These are phyloP conservation scores for Formicarius rufipectus DNA, from an alignment of 2,113 vertebrate species.

Conservation along the genomic window DNA sequence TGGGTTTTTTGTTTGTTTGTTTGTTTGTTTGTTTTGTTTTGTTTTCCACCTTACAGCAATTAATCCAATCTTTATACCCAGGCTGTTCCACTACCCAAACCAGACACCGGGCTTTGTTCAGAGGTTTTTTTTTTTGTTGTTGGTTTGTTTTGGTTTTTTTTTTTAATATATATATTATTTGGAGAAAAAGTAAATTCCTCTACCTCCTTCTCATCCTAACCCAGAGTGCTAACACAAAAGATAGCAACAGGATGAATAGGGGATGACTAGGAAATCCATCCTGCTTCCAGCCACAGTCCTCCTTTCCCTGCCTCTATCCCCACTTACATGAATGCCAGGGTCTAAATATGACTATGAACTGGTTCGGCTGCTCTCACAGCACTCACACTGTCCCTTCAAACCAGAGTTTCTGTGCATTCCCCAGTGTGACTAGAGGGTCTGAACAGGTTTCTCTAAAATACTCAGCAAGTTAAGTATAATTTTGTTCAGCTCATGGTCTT, in stretches of 20 bases:
- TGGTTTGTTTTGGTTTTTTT: no score
- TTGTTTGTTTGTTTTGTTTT: no score
- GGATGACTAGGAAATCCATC: background rate
- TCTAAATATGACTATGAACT: background rate
- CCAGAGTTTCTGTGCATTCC: background rate
- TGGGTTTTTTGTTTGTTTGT: no score
- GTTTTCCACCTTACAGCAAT: background rate
- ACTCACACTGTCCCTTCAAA: background rate
- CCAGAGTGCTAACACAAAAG: background rate
- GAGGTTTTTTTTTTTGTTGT: rapidly evolving
- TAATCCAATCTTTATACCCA: background rate
- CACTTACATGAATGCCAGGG: background rate
- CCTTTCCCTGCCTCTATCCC: background rate
- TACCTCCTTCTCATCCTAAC: background rate
- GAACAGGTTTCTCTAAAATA: background rate
- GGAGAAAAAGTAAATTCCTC: background rate
- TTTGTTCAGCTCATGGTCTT: background rate
- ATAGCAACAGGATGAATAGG: background rate
- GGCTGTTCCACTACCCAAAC: background rate
- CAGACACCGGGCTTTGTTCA: background rate
- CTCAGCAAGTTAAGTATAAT: background rate
- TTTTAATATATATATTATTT: background rate
- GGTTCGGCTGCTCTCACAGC: background rate
- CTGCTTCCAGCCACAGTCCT: background rate
- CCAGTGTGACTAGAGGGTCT: background rate